Conservation (phyloP, 1,140 invertebrate genomes). For the Hyles vespertilio region DNA sequence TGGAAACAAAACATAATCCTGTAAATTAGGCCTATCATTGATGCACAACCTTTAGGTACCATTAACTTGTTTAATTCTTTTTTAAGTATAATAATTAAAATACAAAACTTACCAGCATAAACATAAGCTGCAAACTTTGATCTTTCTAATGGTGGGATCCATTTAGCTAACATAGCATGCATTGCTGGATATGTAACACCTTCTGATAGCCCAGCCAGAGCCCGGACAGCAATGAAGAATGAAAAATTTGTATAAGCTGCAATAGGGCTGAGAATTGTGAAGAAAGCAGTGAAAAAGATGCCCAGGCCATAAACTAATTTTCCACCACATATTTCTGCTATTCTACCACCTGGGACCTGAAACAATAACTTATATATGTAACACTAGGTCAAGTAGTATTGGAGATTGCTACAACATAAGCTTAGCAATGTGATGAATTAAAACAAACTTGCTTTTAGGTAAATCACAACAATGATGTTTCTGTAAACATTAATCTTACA, state of each 20-base stretch:
- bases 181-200: conserved; percentile 90
- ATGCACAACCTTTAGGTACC: neutral
- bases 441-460: too few relatives aligned
- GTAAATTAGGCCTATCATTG: neutral
- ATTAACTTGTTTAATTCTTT: conserved; percentile 10
- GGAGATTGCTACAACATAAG: too few relatives aligned
- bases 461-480: too few relatives aligned
- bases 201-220: conserved; percentile 92
- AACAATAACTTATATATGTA: conserved; percentile 9
- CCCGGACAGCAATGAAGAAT: conserved; percentile 85
- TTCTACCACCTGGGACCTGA: conserved; percentile 85
- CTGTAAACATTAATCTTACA: too few relatives aligned
- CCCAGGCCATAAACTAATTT: conserved; percentile 88
- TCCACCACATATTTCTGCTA: conserved; percentile 87
- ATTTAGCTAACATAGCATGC: conserved; percentile 87
- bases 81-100: neutral
- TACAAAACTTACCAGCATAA: conserved; percentile 79
- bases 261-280: conserved; percentile 85
- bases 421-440: too few relatives aligned
- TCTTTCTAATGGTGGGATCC: conserved; percentile 88
- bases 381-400: too few relatives aligned
- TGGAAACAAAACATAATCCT: conserved; percentile 46
- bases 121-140: conserved; percentile 88
- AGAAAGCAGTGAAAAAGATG: conserved; percentile 84
- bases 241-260: conserved; percentile 83